These are phyloP conservation scores for Trididemnum clinides DNA, from an alignment of 23 tunicate species.

Conservation along the genomic window DNA sequence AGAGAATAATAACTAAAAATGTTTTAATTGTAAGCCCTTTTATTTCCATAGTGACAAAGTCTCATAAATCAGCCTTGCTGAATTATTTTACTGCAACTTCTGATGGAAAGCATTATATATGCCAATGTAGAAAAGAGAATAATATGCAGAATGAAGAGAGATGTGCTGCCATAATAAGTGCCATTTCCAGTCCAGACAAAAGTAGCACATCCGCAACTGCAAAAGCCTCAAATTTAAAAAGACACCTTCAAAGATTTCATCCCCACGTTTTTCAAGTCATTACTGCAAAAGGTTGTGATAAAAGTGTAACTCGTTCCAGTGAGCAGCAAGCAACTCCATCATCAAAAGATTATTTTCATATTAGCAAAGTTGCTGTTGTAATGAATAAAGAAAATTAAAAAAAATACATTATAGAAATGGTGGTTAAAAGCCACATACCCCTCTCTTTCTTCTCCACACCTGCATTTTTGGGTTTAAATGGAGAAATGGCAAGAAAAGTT, in stretches of 20 bases:
- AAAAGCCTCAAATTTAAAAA: too few species aligned
- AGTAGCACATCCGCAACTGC: background rate
- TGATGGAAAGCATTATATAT: background rate
- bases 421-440: background rate
- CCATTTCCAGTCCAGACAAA: background rate
- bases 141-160: background rate
- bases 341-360: background rate
- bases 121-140: background rate
- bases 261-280: background rate
- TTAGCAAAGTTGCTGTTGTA: background rate
- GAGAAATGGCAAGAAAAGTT: background rate
- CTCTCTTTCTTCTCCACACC: background rate
- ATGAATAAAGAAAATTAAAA: background rate
- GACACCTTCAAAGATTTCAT: background rate
- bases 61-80: background rate
- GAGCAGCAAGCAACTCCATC: background rate
- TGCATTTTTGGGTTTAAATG: too few species aligned
- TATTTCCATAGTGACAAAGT: background rate
- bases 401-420: background rate
- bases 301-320: background rate
- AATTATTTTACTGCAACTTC: background rate
- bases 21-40: background rate
- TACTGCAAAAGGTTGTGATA: background rate
- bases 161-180: background rate
- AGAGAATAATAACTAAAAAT: background rate